A percentile compares a stretch with the other conserved stretches of the same genome.
These are phyloP conservation scores for Archivesica marissinica DNA, from an alignment of 1,140 invertebrate species.

Conservation along the genomic window DNA sequence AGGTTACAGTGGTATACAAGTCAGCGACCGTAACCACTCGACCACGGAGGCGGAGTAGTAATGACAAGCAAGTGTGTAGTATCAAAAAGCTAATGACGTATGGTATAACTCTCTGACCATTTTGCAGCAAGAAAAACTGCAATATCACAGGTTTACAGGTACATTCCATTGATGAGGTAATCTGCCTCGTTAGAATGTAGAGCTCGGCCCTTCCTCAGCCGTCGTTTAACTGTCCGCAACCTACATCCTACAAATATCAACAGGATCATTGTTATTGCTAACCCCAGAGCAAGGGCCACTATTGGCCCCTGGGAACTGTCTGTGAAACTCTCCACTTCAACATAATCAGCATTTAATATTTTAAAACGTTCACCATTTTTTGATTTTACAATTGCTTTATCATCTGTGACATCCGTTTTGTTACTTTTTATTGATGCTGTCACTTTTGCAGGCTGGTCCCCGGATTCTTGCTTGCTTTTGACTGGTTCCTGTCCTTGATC, in stretches of 20 bases:
- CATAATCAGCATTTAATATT: conserved; percentile 25
- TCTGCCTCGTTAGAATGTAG: conserved; percentile 97
- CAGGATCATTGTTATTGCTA: conserved; percentile 89
- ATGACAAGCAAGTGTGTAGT: no score
- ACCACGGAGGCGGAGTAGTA: no score
- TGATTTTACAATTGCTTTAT: neutral
- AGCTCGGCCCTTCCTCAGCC: conserved; percentile 91
- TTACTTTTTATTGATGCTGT: neutral
- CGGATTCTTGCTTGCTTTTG: neutral
- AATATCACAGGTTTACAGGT: conserved; percentile 87
- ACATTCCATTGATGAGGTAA: conserved; percentile 99
- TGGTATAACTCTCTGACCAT: no score
- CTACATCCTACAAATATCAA: conserved; percentile 92
- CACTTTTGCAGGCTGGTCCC: conserved; percentile 10
- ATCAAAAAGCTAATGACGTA: no score
- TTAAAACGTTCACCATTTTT: neutral
- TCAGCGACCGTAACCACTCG: no score
- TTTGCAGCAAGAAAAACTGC: no score
- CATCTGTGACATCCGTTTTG: neutral
- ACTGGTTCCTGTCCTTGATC: conserved; percentile 9
- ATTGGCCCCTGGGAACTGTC: conserved; percentile 88
- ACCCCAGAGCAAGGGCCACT: conserved; percentile 91
- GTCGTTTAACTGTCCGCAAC: conserved; percentile 89
- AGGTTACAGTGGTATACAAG: no score
- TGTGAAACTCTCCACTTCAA: conserved; percentile 66